These are phyloP conservation scores for Serripes groenlandicus DNA, from an alignment of 2,888 invertebrate species.

Conservation along the genomic window DNA sequence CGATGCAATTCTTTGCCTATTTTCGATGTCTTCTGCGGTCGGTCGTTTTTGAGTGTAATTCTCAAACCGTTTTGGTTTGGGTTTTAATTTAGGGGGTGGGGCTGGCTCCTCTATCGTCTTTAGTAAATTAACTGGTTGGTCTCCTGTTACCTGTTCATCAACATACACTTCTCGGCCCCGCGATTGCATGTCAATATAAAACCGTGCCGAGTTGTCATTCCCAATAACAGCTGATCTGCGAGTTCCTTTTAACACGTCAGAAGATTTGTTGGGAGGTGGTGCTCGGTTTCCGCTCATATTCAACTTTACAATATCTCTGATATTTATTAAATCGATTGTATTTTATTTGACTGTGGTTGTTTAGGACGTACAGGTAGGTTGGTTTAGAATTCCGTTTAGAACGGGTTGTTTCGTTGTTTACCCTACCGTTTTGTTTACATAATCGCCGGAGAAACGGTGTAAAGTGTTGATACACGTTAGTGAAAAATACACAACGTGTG, in stretches of 20 bases:
- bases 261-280: neutral
- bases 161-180: neutral
- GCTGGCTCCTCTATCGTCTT: neutral
- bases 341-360: too few species aligned
- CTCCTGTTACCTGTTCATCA: neutral
- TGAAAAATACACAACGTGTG: neutral
- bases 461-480: neutral
- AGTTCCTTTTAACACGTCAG: neutral
- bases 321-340: neutral
- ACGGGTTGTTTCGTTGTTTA: neutral
- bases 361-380: too few species aligned
- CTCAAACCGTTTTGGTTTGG: slow-evolving; percentile 23
- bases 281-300: neutral
- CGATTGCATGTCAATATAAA: neutral
- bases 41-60: slow-evolving; percentile 18
- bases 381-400: too few species aligned
- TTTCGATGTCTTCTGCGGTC: slow-evolving; percentile 23
- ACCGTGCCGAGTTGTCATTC: slow-evolving; percentile 1
- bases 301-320: neutral
- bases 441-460: slow-evolving; percentile 18
- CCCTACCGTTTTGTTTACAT: slow-evolving; percentile 6
- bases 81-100: neutral
- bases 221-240: slow-evolving; percentile 11
- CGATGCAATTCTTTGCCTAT: slow-evolving; percentile 16
- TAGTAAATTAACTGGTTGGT: neutral